Conservation (phyloP, 2,797 vertebrate species). For the Hyperoplus lanceolatus region DNA sequence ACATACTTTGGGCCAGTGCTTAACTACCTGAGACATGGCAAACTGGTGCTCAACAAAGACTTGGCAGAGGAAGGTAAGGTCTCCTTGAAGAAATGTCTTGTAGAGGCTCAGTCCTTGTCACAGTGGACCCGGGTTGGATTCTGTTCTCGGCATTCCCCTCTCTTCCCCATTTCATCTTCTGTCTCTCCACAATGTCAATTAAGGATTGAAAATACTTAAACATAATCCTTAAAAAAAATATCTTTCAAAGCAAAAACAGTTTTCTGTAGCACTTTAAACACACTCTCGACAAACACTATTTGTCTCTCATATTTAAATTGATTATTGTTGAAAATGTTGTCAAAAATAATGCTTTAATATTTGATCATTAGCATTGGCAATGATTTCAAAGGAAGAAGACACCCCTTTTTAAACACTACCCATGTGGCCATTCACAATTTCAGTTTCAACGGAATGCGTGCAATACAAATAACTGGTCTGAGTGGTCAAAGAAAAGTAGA, state of each 20-base stretch:
- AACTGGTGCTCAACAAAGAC: conserved; percentile 98
- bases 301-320: not conserved
- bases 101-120: not conserved
- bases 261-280: not conserved
- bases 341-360: not conserved
- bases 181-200: too few relatives aligned
- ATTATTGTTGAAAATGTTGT: not conserved
- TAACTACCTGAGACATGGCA: conserved; percentile 98
- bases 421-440: not conserved
- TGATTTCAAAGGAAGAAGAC: not conserved
- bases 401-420: not conserved
- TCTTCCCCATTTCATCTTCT: too few relatives aligned
- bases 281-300: not conserved
- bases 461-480: not conserved
- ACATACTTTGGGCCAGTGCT: conserved; percentile 98
- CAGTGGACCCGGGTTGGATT: too few relatives aligned
- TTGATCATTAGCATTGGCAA: too few relatives aligned
- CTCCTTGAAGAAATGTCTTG: not conserved
- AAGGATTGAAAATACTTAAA: too few relatives aligned
- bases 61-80: conserved; percentile 96
- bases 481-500: not conserved
- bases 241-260: not conserved
- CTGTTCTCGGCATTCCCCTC: too few relatives aligned
- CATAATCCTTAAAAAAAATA: too few relatives aligned
- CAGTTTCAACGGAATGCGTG: not conserved